Conservation (phyloP, 1,140 invertebrate species). For the Philotrypesis tridentata region DNA sequence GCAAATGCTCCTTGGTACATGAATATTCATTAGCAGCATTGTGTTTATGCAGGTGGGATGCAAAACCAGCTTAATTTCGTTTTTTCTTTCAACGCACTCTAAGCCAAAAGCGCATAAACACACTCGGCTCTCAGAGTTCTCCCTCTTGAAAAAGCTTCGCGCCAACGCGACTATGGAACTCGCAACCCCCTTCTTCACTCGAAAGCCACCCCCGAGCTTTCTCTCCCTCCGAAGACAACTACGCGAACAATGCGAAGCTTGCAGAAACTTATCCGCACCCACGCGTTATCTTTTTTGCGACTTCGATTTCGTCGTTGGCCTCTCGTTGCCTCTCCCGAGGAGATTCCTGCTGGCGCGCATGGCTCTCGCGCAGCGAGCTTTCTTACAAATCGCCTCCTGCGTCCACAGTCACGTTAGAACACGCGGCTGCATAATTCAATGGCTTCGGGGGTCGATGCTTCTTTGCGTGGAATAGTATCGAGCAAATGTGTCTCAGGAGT, state of each 20-base stretch:
- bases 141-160: not conserved
- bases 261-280: not conserved
- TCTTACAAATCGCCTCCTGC: not conserved
- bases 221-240: not conserved
- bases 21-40: no score
- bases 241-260: constrained; percentile 9
- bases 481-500: not conserved
- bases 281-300: not conserved
- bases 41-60: not conserved
- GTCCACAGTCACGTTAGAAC: not conserved
- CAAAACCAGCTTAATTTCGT: not conserved
- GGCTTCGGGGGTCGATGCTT: not conserved
- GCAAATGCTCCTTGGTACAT: no score
- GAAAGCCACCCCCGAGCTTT: not conserved
- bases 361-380: not conserved
- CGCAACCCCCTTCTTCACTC: not conserved
- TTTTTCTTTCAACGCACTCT: no score
- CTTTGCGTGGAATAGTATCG: not conserved
- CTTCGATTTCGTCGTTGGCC: not conserved
- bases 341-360: not conserved
- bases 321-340: not conserved
- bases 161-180: not conserved
- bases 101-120: not conserved
- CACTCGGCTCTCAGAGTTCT: not conserved
- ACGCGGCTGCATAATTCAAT: not conserved